Evolutionary conservation across 2,888 invertebrate species (phyloP).

Genomic region (Ceratothoa steindachneri): DNA sequence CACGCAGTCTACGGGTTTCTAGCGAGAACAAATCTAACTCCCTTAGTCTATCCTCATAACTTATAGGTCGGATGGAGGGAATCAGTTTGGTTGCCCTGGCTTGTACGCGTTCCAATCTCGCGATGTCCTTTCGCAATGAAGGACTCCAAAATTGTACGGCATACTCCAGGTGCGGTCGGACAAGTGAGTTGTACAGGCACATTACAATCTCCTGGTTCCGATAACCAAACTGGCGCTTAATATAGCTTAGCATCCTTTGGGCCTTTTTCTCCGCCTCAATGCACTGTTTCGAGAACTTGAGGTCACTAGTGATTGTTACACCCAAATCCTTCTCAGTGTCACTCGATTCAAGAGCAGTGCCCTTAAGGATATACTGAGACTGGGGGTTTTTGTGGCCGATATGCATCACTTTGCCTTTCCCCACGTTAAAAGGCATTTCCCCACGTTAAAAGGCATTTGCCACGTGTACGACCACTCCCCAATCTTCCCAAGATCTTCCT

Average conservation of each 20-base stretch:
- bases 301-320: not conserved
- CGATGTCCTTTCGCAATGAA: not conserved
- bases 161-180: conserved; percentile 2
- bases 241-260: not conserved
- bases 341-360: not conserved
- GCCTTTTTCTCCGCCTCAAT: conserved; percentile 1
- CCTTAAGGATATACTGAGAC: not conserved
- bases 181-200: not conserved
- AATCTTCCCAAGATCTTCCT: not conserved
- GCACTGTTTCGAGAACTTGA: conserved; percentile 3
- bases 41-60: not conserved
- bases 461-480: not conserved
- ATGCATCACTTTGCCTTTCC: not conserved
- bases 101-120: not conserved
- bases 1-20: not conserved
- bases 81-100: not conserved
- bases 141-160: not conserved
- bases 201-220: not conserved
- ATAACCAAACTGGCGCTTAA: not conserved
- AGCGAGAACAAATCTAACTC: not conserved
- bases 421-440: not conserved
- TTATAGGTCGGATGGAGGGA: not conserved
- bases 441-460: conserved; percentile 1
- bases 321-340: conserved; percentile 1
- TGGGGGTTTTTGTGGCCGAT: not conserved